phyloP scores from a whole-genome alignment of 1,140 invertebrate genomes.

The Drosophila kanapiae region DNA sequence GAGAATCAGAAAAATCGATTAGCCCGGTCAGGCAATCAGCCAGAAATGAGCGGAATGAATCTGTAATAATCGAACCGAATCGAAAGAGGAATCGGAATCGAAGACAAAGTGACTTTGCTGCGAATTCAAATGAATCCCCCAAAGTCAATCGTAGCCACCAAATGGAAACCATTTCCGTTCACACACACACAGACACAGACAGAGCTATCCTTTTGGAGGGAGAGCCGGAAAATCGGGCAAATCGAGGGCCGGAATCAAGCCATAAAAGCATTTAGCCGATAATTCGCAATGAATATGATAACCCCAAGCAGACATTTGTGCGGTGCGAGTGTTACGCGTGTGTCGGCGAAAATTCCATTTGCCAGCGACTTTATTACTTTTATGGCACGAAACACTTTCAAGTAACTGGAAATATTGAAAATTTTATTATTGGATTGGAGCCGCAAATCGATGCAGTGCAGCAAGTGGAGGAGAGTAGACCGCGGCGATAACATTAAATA shows the following conservation, averaged over 20 bases:
- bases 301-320: slow-evolving; percentile 36
- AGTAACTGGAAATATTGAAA: slow-evolving; percentile 59
- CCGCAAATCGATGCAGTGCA: slow-evolving; percentile 36
- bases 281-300: slow-evolving; percentile 78
- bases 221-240: neutral
- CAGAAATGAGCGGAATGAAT: slow-evolving; percentile 51
- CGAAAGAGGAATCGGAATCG: slow-evolving; percentile 31
- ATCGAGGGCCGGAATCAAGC: slow-evolving; percentile 34
- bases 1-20: slow-evolving; percentile 40
- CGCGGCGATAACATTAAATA: slow-evolving; percentile 48
- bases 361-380: slow-evolving; percentile 32
- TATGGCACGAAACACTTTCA: slow-evolving; percentile 40
- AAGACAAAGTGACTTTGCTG: slow-evolving; percentile 28
- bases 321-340: neutral
- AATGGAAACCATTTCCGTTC: slow-evolving; percentile 43
- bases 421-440: slow-evolving; percentile 48
- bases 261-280: slow-evolving; percentile 72
- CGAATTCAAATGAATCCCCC: slow-evolving; percentile 35
- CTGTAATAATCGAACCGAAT: slow-evolving; percentile 50
- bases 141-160: slow-evolving; percentile 30
- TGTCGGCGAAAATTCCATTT: slow-evolving; percentile 14
- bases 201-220: slow-evolving; percentile 18
- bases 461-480: slow-evolving; percentile 8
- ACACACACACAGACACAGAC: neutral
- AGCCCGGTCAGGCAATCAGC: slow-evolving; percentile 38